Evolutionary conservation across 2,797 vertebrate species (phyloP), one percentile per base, ranked within the genome.

Genomic region (Crocidura indochinensis): DNA sequence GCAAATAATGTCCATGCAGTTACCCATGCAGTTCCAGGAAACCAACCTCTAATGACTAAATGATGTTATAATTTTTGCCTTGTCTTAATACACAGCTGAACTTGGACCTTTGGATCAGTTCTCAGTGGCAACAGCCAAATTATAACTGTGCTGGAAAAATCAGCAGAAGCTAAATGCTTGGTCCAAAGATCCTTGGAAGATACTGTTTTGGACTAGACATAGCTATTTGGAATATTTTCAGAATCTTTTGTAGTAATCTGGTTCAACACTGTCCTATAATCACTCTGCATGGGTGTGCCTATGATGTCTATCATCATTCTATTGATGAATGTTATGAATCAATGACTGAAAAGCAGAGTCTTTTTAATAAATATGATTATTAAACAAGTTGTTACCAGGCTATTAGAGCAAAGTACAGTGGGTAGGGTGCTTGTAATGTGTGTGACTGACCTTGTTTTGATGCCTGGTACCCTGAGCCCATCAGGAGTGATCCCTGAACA

Each of bases 331-430:
- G n/a, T 51, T 75, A 15, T 80, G n/a, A 79, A 60, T 86, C 31
- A 46, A n/a, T 77, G 29, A 38, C 38, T 86, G 84, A 14, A 83
- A 27, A 27, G 51, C 22, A 14, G 31, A 87, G 80, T 26, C 29
- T 90, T 31, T 31, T 38, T 38, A 38, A 31, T 86, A 72, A 77
- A 51, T 68, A 12, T 49, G 8, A 17, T 74, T 60, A 78, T 62
- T 65, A 92, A 88, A 87, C 78, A 71, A 64, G 6, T 9, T 38
- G 91, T 74, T 86, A 53, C 51, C 22, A 74, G 47, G 60, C 46
- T 71, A n/a, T n/a, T n/a, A n/a, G n/a, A n/a, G n/a, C 71, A 71
- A 47, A 38, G 38, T 38, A 38, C 38, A 38, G 38, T 38, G 38
- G 38, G 38, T 38, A 38, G 38, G 38, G 38, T 38, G 38, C 38